Percentiles rank a stretch among this genome's conserved stretches.
Conservation (phyloP, 2,113 vertebrate genomes). For the Rattus rattus region DNA sequence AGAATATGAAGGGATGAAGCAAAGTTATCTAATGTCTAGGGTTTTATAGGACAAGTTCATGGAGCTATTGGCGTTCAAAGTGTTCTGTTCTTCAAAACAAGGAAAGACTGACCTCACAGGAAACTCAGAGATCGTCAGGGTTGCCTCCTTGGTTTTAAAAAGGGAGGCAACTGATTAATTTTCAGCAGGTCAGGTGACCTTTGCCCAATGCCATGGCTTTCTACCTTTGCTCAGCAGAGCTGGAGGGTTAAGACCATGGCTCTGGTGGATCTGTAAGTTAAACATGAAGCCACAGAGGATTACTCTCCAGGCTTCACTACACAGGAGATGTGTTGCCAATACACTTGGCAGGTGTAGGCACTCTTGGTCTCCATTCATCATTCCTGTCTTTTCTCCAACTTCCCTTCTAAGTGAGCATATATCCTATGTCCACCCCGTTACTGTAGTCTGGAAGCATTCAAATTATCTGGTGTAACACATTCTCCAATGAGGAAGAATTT, state of each 20-base stretch:
- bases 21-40: background rate
- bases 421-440: background rate
- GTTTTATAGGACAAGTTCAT: background rate
- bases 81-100: background rate
- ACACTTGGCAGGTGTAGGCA: no score
- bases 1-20: background rate
- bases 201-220: background rate
- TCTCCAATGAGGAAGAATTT: background rate
- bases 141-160: background rate
- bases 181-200: background rate
- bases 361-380: background rate
- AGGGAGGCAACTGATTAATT: background rate
- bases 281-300: background rate
- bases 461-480: background rate
- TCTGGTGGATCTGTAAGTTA: background rate
- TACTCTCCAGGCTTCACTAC: background rate
- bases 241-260: background rate
- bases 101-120: background rate
- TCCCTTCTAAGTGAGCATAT: background rate
- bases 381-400: background rate
- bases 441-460: background rate
- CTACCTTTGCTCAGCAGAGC: background rate
- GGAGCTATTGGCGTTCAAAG: background rate
- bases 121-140: background rate
- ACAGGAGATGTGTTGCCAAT: background rate